Base-by-base conservation (phyloP, 2,113 vertebrate genomes). In the Tychaedon coryphoeus region DNA sequence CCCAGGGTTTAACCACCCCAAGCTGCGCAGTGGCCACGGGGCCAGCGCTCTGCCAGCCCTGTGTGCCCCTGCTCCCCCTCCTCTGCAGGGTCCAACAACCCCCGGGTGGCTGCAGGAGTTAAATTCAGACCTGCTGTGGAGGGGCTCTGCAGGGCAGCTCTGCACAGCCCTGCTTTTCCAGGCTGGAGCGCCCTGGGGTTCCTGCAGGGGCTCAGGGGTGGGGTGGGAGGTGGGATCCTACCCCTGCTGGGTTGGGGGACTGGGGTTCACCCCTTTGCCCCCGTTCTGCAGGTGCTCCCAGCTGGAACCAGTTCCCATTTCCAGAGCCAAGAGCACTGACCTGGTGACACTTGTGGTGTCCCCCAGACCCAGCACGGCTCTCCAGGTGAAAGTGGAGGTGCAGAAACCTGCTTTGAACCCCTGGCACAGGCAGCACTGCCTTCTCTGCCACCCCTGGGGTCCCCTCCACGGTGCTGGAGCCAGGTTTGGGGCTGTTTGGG, bases 321-420 rank as follows among this genome's bases (percentile, higher is more conserved):
- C 50, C 50, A 26, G 72, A 54, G 34, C 43, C 28, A 20, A 6
- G 25, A 12, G 48, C 45, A 5, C 53, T 2, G 4, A 22, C 45
- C 0, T 1, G 1, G 48, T 38, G 73, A 29, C 10, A 0, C 33
- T 20, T 33, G 29, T 0, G 0, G 23, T 24, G 19, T 47, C 24
- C 50, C n/a, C 19, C 2, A 8, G 62, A 31, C 34, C 8, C 29
- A 6, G 29, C 0, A 0, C 12, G 61, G 18, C 38, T 45, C 31
- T 53, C 12, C 0, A 5, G 50, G 17, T 1, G 1, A 25, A 10
- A 48, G 70, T 6, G 24, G 62, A 81, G 81, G 7, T 9, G 4
- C 58, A 43, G 36, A 73, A 87, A 33, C 23, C 33, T 12, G 25
- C 13, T 51, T 33, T 0, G 1, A 88, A 50, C 19, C 20, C 33